Conservation (phyloP, 1,140 invertebrate species). For the Anadara kagoshimensis region DNA sequence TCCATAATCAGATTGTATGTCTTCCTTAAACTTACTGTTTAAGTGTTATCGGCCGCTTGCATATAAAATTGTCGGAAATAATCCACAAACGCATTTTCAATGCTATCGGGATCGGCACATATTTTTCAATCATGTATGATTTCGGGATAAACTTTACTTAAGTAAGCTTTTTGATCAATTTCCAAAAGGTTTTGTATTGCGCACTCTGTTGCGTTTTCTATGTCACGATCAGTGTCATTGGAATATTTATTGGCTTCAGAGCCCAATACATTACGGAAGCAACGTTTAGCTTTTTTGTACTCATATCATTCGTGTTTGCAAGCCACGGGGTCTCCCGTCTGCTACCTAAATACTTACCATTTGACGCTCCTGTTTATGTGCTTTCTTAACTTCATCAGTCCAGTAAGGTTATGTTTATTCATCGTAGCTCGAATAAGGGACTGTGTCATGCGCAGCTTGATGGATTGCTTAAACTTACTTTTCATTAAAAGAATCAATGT, state of each 20-base stretch:
- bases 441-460: no score
- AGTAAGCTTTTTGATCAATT: not conserved
- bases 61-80: not conserved
- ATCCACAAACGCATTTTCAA: not conserved
- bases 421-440: not conserved
- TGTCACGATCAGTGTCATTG: not conserved
- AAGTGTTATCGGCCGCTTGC: not conserved
- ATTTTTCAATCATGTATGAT: not conserved
- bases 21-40: not conserved
- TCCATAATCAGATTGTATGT: not conserved
- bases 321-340: conserved; percentile 14
- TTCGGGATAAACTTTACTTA: not conserved
- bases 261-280: not conserved
- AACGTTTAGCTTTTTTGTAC: conserved; percentile 2
- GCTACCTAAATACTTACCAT: conserved; percentile 2
- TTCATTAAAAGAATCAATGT: not conserved
- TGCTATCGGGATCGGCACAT: not conserved
- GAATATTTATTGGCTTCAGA: not conserved
- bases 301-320: not conserved
- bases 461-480: not conserved
- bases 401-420: conserved; percentile 1
- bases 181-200: not conserved
- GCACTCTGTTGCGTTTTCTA: not conserved
- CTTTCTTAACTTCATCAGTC: conserved; percentile 9
- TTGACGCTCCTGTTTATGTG: conserved; percentile 7